phyloP scores from a whole-genome alignment of 2,113 vertebrate species.

The Tursiops truncatus region DNA sequence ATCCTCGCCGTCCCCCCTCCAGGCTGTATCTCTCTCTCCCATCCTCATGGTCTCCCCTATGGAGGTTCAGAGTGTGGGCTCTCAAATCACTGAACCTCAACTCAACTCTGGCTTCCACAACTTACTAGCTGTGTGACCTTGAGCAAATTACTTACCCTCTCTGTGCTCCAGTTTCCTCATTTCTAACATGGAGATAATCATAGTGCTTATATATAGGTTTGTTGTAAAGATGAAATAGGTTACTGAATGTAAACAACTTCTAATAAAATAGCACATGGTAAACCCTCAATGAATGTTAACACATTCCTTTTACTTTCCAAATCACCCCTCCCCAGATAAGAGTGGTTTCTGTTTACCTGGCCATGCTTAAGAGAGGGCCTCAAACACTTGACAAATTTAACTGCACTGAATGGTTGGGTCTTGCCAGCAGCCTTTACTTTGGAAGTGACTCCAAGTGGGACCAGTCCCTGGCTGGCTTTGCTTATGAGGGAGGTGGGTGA shows the following conservation, averaged over 20 bases:
- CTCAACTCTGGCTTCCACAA: background rate
- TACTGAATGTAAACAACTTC: background rate
- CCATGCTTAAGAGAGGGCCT: background rate
- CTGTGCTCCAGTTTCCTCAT: background rate
- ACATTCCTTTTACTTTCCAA: background rate
- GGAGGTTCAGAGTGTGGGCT: fast-evolving
- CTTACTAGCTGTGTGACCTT: background rate
- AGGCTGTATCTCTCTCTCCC: background rate
- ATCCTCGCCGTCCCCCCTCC: background rate
- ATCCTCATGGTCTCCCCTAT: background rate
- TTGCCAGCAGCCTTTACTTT: background rate
- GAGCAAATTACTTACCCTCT: background rate
- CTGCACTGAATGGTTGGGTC: background rate
- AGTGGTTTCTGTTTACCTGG: background rate
- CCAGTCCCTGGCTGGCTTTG: background rate
- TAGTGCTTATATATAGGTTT: background rate
- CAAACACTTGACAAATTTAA: background rate
- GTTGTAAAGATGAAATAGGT: background rate
- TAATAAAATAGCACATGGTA: background rate
- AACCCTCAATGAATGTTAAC: background rate
- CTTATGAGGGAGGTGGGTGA: background rate
- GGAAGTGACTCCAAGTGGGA: background rate
- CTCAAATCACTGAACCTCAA: background rate
- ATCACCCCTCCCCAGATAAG: background rate
- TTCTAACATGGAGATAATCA: background rate